phyloP scores from a whole-genome alignment of 2,888 invertebrate genomes.

The Augiades crinisus region DNA sequence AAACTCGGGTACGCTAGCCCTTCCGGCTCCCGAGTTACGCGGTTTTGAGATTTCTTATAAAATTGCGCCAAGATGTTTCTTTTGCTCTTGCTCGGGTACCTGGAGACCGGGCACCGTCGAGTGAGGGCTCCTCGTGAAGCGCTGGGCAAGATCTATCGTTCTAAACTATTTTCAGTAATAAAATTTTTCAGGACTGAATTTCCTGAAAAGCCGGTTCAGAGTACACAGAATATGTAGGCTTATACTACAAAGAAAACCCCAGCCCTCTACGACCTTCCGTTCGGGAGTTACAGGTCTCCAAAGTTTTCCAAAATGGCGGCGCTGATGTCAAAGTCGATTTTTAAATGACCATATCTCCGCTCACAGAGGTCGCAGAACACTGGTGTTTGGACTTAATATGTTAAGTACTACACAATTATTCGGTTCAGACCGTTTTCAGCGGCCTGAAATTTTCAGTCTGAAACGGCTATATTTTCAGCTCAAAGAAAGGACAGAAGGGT shows the following conservation, averaged over 20 bases:
- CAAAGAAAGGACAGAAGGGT: no score
- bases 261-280: not conserved
- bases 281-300: not conserved
- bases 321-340: no score
- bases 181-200: not conserved
- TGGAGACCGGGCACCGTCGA: not conserved
- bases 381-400: no score
- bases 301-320: no score
- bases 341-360: no score
- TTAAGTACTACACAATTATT: no score
- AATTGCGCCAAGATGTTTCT: not conserved
- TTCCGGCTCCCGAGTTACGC: not conserved
- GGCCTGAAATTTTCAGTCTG: no score
- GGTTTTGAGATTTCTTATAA: not conserved
- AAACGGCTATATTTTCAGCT: no score
- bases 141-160: not conserved
- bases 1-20: not conserved
- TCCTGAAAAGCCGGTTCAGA: no score
- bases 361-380: no score
- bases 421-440: no score
- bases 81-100: not conserved
- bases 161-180: not conserved
- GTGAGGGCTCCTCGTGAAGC: not conserved
- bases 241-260: not conserved
- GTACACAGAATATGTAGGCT: not conserved